Base-by-base conservation (phyloP, 2,888 invertebrate genomes). In the Lottia gigantea region DNA sequence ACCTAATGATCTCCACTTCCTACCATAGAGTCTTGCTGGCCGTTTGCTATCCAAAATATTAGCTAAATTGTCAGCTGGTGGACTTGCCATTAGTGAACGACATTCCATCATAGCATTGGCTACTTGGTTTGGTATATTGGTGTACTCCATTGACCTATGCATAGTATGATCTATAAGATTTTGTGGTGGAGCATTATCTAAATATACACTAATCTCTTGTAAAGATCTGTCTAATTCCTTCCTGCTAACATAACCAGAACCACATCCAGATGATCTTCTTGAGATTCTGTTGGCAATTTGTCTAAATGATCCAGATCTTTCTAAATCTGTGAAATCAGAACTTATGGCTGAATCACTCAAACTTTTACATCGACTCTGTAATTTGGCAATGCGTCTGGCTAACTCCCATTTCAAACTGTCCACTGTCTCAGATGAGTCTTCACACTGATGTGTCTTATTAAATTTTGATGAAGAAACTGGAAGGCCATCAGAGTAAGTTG, bases 331-430 rank as follows among this genome's bases (percentile, higher is more conserved):
- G 71, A 75, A 84, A 72, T 85, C 86, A 31, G 85, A 86, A 72
- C 85, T 84, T 16, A 86, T 84, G 16, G 86, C 86, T 2, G 86
- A 86, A 66, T 86, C 86, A 78, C 84, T 84, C 40, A 81, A 71
- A 66, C 82, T 82, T 25, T 82, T 74, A 3, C 77, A 74, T 67
- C 77, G 71, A n/a, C 73, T 71, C 47, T 82, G 75, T 19, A 83
- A 70, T 45, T 73, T 75, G 12, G 76, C 79, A 49, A 82, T 77
- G 73, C 80, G 77, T 31, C 77, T 75, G 68, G 82, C 77, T 8
- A 82, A 72, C 70, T 82, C 78, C 72, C 71, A 73, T 72, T 78
- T 78, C 19, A 77, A 49, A 23, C 70, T 67, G 66, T 79, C 80
- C 47, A 40, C 45, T 12, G 23, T 64, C n/a, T 64, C 64, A 40